Percentiles rank a stretch among this genome's conserved stretches.
Evolutionary conservation across 2,888 invertebrate species (phyloP).

Genomic region (Yponomeuta malinellus): DNA sequence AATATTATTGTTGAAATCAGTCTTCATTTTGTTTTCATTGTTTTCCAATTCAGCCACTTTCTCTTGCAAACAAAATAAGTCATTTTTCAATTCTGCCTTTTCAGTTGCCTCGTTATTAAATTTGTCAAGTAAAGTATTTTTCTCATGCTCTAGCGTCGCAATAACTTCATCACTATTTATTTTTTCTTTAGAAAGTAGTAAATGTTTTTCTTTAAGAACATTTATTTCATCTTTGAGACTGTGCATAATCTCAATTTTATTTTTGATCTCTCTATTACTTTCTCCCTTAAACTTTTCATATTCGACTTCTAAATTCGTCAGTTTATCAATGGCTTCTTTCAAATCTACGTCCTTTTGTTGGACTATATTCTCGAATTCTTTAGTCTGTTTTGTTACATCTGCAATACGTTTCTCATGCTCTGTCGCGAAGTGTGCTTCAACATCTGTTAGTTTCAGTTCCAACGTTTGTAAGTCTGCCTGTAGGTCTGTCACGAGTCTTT

Average conservation of each 20-base stretch:
- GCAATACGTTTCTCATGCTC: constrained; percentile 38
- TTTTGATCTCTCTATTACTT: not conserved
- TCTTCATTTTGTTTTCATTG: constrained; percentile 7
- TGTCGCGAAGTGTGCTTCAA: constrained; percentile 33
- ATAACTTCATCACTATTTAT: too few species aligned
- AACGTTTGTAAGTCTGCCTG: constrained; percentile 42
- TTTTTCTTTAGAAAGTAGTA: constrained; percentile 20
- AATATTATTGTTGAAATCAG: constrained; percentile 20
- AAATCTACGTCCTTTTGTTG: constrained; percentile 42
- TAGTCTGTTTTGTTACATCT: constrained; percentile 34
- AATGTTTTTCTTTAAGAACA: constrained; percentile 25
- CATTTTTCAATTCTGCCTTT: too few species aligned
- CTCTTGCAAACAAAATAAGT: constrained; percentile 3
- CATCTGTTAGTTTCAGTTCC: constrained; percentile 38
- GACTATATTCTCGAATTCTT: constrained; percentile 37
- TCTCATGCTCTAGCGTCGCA: too few species aligned
- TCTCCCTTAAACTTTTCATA: constrained; percentile 31
- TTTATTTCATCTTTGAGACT: constrained; percentile 26
- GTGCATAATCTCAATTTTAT: not conserved
- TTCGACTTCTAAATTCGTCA: constrained; percentile 33
- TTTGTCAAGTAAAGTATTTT: too few species aligned
- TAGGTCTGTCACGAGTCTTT: constrained; percentile 38
- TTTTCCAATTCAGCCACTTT: constrained; percentile 33
- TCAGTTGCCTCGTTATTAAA: too few species aligned
- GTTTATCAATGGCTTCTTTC: constrained; percentile 36